Base-by-base conservation (phyloP, 2,888 invertebrate genomes). In the Cryptus viduatorius region DNA sequence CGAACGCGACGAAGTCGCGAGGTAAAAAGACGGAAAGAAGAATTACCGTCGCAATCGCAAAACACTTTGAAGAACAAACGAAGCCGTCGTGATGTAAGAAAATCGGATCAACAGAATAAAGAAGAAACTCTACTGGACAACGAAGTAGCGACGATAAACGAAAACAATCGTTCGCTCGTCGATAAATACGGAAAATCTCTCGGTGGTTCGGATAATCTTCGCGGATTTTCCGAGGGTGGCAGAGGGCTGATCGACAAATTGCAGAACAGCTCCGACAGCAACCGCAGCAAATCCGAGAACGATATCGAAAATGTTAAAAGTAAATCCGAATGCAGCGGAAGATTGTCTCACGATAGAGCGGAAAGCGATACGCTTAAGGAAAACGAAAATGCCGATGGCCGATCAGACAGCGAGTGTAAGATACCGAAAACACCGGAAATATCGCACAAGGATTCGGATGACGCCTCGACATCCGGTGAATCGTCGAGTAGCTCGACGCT, bases 61-160 rank as follows among this genome's bases (percentile, higher is more conserved):
- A 85, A 61, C 8, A 48, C 64, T 1, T 69, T 87, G 8, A 91
- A 88, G 79, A 89, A 84, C 46, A 92, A 90, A 59, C 89, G 90
- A 10, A 59, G 89, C 19, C 88, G 90, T 61, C 86, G 89, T 8
- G 89, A 91, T 4, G 31, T 83, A 14, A 87, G 88, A 42, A 90
- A 89, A 79, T 83, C 86, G 1, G 92, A 93, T 37, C 92, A 92
- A 42, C 93, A 92, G 73, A 92, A 92, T 75, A 93, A 93, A 48
- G 93, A 93, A 37, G 93, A 94, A 53, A 92, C 93, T 0, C 61
- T 93, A 42, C 48, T 93, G 42, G 94, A 94, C 64, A 90, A 93
- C 83, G 94, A 94, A 68, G 94, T 94, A 0, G 94, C 94, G 0
- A 91, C 89, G 82, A 94, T 94, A n/a, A 94, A 93, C 75, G 93